These are phyloP conservation scores for Florisuga fusca DNA, from an alignment of 2,797 vertebrate species.

Conservation along the genomic window DNA sequence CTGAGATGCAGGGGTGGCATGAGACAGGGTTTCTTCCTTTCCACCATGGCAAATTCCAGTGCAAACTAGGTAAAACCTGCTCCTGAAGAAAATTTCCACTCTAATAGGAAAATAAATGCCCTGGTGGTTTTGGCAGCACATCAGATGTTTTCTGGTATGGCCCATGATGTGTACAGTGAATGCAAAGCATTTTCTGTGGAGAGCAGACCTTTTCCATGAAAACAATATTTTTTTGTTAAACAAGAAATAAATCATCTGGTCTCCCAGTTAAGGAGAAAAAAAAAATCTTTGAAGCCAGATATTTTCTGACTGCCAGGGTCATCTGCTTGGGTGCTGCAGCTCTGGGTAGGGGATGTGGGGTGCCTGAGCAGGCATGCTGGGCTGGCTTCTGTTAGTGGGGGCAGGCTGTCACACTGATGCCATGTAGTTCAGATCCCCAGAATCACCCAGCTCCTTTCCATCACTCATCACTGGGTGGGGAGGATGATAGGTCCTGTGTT, in stretches of 20 bases:
- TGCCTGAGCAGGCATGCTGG: neutral
- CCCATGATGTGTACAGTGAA: neutral
- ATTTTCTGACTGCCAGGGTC: neutral
- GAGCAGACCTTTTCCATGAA: conserved; percentile 49
- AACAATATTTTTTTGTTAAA: neutral
- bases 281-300: neutral
- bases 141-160: conserved; percentile 40
- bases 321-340: neutral
- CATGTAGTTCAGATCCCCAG: neutral
- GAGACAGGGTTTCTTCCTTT: conserved; percentile 9
- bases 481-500: neutral
- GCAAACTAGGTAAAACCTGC: conserved; percentile 43
- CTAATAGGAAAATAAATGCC: neutral
- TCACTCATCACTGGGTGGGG: neutral
- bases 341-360: neutral
- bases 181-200: conserved; percentile 14
- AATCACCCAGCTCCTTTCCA: neutral
- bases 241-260: neutral
- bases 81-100: conserved; percentile 33
- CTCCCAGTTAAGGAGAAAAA: neutral
- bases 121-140: neutral
- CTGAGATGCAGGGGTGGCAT: neutral
- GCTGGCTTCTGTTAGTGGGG: neutral
- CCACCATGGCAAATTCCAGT: neutral
- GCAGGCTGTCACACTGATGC: accelerated